Base-by-base conservation (phyloP, 1,140 invertebrate genomes). In the Gryllus bimaculatus region DNA sequence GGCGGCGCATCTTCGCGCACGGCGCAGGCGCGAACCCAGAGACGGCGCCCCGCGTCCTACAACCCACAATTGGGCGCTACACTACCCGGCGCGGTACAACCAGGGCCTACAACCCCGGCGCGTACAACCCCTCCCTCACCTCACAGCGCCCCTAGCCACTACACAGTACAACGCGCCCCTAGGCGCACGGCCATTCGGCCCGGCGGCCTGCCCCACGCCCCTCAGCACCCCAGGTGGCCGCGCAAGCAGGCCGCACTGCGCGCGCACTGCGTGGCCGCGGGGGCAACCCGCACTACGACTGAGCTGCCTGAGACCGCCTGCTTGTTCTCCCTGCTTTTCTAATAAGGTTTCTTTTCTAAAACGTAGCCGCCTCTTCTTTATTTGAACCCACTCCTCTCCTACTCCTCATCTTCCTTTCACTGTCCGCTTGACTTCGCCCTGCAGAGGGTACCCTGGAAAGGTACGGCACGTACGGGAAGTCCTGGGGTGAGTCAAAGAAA, bases 1-100 rank as follows among this genome's bases (percentile, higher is more conserved):
- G 83, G 88, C 88, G 21, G 87, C 84, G 7, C 89, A 90, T 89
- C 26, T 88, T 89, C 54, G 88, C 85, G 79, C 88, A 88, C 79
- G n/a, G 66, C 54, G n/a, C 66, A 66, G 66, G 48, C 21, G 21
- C 18, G 10, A 1, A 10, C 0, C 18, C 10, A 10, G 10, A 78
- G n/a, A 21, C 8, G 12, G 47, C 26, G 49, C 78, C 18, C 54
- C 54, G 10, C 54, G 10, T n/a, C 54, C 18, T 66, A 66, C 54
- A 39, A 39, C 26, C 26, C 20, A 75, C n/a, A n/a, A n/a, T n/a
- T 8, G 8, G 20, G 74, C n/a, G 8, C 8, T 8, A 8, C 8
- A 75, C 74, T 8, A 8, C 20, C 2, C 1, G 20, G 10, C 12
- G 12, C 74, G n/a, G 3, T 26, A 75, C 74, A 75, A 75, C 74